These are phyloP conservation scores for Neolamprologus modestus DNA, from an alignment of 2,113 vertebrate genomes.

Conservation along the genomic window DNA sequence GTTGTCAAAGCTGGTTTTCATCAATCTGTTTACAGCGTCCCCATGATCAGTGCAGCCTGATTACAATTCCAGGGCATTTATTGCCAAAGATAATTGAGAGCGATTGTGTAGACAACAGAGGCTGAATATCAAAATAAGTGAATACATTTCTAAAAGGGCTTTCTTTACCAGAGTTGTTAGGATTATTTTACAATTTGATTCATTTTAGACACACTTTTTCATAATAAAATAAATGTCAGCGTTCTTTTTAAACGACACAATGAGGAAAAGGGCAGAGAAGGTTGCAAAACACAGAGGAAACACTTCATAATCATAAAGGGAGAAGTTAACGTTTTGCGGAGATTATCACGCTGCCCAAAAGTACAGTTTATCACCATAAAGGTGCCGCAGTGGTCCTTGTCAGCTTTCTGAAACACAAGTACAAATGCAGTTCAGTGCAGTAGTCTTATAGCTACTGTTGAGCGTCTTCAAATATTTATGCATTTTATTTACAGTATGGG, in stretches of 20 bases:
- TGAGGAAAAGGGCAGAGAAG: background rate
- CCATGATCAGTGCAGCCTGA: slow-evolving; percentile 12
- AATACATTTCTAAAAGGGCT: background rate
- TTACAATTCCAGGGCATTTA: slow-evolving; percentile 1
- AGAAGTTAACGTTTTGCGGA: background rate
- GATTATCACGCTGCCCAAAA: background rate
- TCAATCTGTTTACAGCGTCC: slow-evolving; percentile 21
- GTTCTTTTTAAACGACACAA: background rate
- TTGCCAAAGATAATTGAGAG: slow-evolving; percentile 19
- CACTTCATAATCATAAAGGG: background rate
- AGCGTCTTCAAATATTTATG: background rate
- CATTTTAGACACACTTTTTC: background rate
- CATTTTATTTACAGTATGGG: background rate
- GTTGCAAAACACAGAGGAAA: background rate
- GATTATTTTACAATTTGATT: background rate
- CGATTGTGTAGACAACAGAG: background rate
- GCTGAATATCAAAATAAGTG: background rate
- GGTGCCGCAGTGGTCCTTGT: background rate
- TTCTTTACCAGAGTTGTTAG: background rate
- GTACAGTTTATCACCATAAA: background rate
- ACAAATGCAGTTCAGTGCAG: background rate
- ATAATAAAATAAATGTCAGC: background rate
- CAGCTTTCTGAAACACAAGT: background rate
- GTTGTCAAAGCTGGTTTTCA: slow-evolving; percentile 38
- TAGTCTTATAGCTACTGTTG: background rate